Conservation (phyloP, 1,140 invertebrate genomes). For the Drosophila ercepeae region DNA sequence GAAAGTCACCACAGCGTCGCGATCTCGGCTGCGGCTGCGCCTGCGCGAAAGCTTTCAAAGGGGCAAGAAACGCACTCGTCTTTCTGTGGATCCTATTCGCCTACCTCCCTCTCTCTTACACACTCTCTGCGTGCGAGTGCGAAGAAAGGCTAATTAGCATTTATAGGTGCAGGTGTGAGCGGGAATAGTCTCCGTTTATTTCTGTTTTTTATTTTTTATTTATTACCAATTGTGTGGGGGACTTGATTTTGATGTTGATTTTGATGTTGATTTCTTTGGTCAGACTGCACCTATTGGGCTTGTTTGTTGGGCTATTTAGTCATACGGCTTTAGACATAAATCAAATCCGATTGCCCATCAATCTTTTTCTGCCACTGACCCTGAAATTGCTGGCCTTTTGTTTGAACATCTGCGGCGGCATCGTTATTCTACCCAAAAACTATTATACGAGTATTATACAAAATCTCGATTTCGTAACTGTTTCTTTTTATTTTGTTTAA, state of each 20-base stretch:
- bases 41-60: slow-evolving; percentile 61
- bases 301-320: slow-evolving; percentile 37
- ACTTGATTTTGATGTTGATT: slow-evolving; percentile 21
- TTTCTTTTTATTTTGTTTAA: slow-evolving; percentile 26
- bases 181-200: slow-evolving; percentile 4
- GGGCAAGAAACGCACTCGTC: slow-evolving; percentile 22
- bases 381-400: slow-evolving; percentile 37
- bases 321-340: slow-evolving; percentile 47
- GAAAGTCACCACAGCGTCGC: slow-evolving; percentile 28
- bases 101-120: neutral
- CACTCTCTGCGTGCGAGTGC: slow-evolving; percentile 12
- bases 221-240: slow-evolving; percentile 26
- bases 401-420: slow-evolving; percentile 18
- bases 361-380: slow-evolving; percentile 55
- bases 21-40: slow-evolving; percentile 41
- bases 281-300: slow-evolving; percentile 32
- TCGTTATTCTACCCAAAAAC: slow-evolving; percentile 16
- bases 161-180: slow-evolving; percentile 51
- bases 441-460: slow-evolving; percentile 19
- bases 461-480: slow-evolving; percentile 78
- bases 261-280: slow-evolving; percentile 2
- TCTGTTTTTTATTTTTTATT: neutral
- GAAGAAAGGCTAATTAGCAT: slow-evolving; percentile 78
- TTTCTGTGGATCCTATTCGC: slow-evolving; percentile 64
- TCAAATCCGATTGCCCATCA: slow-evolving; percentile 37